Base-by-base conservation (phyloP, 2,888 invertebrate genomes). In the Mongoloraphidia duomilia region DNA sequence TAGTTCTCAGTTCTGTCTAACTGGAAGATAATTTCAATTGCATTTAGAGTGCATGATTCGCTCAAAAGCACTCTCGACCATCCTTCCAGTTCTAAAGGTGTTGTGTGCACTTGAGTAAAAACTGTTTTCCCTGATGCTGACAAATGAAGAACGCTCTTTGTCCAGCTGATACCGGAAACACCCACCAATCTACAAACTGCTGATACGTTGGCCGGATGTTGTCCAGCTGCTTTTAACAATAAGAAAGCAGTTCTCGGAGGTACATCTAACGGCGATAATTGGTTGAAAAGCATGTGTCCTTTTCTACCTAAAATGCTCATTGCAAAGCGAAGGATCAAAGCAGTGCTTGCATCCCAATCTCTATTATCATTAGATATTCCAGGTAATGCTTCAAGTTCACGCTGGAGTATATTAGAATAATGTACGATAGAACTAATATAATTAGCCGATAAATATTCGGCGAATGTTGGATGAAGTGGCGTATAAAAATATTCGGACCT, bases 391-490 rank as follows among this genome's bases (percentile, higher is more conserved):
- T 75, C 73, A 41, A 75, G 62, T 59, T 75, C 75, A 10, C 71
- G 64, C 14, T 71, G 63, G 6, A 75, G 60, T 12, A 74, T 66
- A 44, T 71, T 70, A 0, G 73, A 68, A 53, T 73, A 68, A 54
- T 69, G 71, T 6, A 72, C 70, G 6, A 74, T 63, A 1, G 74
- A 73, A 1, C 72, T 69, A n/a, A 75, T 64, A 57, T 75, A 75
- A 55, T 73, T 73, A 1, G 75, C 74, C 2, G 74, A 71, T n/a
- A 75, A 60, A 56, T 71, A 74, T 55, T 73, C 73, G 12, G 70
- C 68, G 52, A 75, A 67, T 2, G 72, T 68, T 44, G 69, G 64
- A 57, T 74, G 73, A 37, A 74, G 65, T 2, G 73, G 70, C 10
- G 70, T 67, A 58, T 67, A 72, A 17, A 67, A 59, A 50, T 56